A percentile compares a stretch with the other conserved stretches of the same genome.
phyloP scores from a whole-genome alignment of 2,888 invertebrate genomes.

The Macrosoma leucophasiata region DNA sequence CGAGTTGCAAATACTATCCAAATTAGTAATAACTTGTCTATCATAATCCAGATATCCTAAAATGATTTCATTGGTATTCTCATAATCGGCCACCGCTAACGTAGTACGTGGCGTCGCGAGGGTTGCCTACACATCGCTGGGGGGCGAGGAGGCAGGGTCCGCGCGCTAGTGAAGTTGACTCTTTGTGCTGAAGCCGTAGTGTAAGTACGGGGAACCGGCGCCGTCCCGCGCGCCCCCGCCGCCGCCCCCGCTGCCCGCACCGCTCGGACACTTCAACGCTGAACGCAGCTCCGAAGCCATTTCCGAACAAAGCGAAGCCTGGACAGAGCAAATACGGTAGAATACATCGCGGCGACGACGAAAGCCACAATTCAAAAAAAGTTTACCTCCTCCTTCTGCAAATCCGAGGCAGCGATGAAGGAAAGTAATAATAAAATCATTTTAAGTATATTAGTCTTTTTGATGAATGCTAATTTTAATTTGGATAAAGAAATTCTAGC shows the following conservation, averaged over 20 bases:
- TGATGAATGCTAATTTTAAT: neutral
- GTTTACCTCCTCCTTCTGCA: constrained; percentile 65
- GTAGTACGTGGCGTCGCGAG: no score
- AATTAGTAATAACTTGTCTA: no score
- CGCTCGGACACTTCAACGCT: constrained; percentile 79
- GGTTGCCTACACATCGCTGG: constrained; percentile 62
- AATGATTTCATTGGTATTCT: no score
- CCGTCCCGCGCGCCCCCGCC: constrained; percentile 59
- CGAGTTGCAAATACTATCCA: no score
- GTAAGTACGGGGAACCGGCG: constrained; percentile 77
- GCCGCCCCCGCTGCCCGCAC: constrained; percentile 53
- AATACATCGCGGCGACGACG: constrained; percentile 16
- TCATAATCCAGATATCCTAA: no score
- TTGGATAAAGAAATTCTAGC: no score
- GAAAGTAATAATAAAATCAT: constrained; percentile 17
- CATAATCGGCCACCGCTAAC: no score
- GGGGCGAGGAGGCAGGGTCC: constrained; percentile 59
- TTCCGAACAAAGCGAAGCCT: constrained; percentile 84
- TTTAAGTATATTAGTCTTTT: neutral
- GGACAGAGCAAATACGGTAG: constrained; percentile 32
- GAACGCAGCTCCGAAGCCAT: constrained; percentile 83
- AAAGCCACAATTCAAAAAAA: constrained; percentile 33
- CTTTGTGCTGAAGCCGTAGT: constrained; percentile 78
- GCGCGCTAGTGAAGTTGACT: constrained; percentile 70
- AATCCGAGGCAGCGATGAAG: constrained; percentile 27